A percentile compares a stretch with the other conserved stretches of the same genome.
These are phyloP conservation scores for Oryzaephilus surinamensis DNA, from an alignment of 1,140 invertebrate genomes.

Conservation along the genomic window DNA sequence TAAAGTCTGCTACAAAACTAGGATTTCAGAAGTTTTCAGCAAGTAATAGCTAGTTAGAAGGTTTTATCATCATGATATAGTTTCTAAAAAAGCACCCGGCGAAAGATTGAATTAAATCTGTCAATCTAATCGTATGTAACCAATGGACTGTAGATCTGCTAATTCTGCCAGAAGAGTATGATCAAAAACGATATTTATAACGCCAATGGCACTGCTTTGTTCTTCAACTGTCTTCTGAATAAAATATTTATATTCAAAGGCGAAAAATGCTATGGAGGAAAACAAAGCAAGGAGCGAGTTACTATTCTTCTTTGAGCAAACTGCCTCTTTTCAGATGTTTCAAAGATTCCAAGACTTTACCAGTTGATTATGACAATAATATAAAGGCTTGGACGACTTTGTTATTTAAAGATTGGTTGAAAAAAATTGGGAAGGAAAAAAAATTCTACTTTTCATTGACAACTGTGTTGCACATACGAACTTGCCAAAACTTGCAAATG, in stretches of 20 bases:
- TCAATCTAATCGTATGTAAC: background rate
- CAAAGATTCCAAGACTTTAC: slow-evolving; percentile 35
- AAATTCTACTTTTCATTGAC: slow-evolving; percentile 22
- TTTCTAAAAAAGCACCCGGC: background rate
- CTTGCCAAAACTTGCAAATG: background rate
- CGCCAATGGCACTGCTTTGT: background rate
- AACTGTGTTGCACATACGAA: slow-evolving; percentile 6
- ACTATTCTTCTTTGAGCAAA: slow-evolving; percentile 1
- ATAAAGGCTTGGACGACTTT: slow-evolving; percentile 43
- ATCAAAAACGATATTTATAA: background rate
- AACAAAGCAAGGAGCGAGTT: slow-evolving; percentile 4
- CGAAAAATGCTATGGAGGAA: background rate
- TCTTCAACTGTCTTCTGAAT: background rate
- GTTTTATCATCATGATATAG: too few relatives aligned
- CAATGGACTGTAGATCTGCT: background rate
- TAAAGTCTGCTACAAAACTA: too few relatives aligned
- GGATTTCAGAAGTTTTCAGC: too few relatives aligned
- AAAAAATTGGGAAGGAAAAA: slow-evolving; percentile 12
- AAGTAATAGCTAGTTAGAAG: too few relatives aligned
- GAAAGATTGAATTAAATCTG: background rate
- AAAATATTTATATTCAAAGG: background rate
- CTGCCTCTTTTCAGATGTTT: slow-evolving; percentile 31
- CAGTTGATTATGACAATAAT: slow-evolving; percentile 36
- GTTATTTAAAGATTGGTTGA: slow-evolving; percentile 16
- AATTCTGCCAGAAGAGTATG: background rate